Base-by-base conservation (phyloP, 2,888 invertebrate species). In the Acronicta aceris region DNA sequence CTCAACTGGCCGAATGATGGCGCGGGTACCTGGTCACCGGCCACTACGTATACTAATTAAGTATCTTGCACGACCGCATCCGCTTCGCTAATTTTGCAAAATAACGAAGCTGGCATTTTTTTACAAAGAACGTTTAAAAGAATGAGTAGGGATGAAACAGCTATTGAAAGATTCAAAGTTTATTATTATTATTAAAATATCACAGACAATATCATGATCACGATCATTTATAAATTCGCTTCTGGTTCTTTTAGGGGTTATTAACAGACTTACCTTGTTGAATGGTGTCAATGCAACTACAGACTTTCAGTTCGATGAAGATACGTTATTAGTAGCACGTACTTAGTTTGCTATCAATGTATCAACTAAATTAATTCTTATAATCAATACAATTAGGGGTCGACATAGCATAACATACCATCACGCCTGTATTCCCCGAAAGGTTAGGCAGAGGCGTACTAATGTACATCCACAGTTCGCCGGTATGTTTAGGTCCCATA, bases 11-110 rank as follows among this genome's bases (percentile, higher is more conserved):
- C 73, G 71, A 84, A 81, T 74, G 76, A 74, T 81, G 78, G 53
- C 72, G 62, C 72, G 62, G 71, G 72, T 79, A 79, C 81, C 81
- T 80, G 78, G 71, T 65, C 72, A 71, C 71, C 69, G 74, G 69
- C 70, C 71, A 74, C 70, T 79, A 50, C 60, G 61, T 80, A 69
- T 59, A 73, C 62, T 59, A 64, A 76, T 72, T 70, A 70, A 80
- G 76, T 82, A 74, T 64, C 74, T 74, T 75, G 77, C 72, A 72
- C 75, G 83, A 79, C 79, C 76, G 78, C 80, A 85, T 82, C 83
- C 84, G 85, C 71, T 51, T 78, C 72, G 73, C 76, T 64, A 64
- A 82, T 81, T 82, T 81, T 70, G 70, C 76, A 67, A 79, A 80
- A 71, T 53, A 50, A 50, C 71, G 33, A 49, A 54, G 30, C 47